These are phyloP conservation scores for Pelvicachromis taeniatus DNA, from an alignment of 2,113 vertebrate genomes.

Conservation along the genomic window DNA sequence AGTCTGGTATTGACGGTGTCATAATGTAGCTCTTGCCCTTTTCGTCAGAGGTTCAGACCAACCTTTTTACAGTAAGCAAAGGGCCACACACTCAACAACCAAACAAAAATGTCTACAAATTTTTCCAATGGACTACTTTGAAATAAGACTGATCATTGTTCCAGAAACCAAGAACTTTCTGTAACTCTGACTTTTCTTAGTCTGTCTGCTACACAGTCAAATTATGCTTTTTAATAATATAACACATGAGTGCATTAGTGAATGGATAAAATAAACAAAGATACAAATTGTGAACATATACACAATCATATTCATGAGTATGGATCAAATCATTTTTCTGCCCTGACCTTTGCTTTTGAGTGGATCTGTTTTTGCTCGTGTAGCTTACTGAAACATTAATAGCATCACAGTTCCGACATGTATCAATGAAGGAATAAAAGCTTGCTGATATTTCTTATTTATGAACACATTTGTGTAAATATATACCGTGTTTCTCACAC, in stretches of 20 bases:
- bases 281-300: neutral
- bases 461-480: neutral
- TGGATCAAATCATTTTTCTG: neutral
- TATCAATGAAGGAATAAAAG: neutral
- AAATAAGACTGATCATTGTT: neutral
- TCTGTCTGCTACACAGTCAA: neutral
- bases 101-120: neutral
- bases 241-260: neutral
- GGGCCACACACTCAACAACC: neutral
- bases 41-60: neutral
- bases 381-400: neutral
- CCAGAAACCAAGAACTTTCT: neutral
- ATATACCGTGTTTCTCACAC: neutral
- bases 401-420: neutral
- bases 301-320: neutral
- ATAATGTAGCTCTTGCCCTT: neutral
- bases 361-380: neutral
- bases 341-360: neutral
- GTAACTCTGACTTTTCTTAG: neutral
- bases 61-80: neutral
- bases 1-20: accelerated
- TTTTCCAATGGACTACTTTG: neutral
- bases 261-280: neutral
- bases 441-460: neutral
- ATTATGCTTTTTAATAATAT: neutral